Conservation (phyloP, 2,797 vertebrate genomes). For the Pampus argenteus region DNA sequence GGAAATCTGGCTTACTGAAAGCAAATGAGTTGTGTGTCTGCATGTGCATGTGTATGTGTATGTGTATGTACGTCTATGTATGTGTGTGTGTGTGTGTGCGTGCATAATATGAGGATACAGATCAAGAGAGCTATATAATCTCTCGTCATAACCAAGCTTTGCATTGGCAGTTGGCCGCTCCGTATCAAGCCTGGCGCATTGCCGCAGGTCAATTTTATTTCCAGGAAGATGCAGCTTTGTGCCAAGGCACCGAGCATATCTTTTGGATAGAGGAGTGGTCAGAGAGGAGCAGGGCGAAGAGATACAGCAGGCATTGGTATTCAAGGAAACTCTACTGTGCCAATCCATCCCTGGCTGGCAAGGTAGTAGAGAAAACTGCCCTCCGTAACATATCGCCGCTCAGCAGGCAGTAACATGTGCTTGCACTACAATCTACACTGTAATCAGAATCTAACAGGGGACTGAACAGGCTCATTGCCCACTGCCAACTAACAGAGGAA, state of each 20-base stretch:
- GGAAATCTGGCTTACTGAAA: constrained; percentile 75
- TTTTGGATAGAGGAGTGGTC: constrained; percentile 50
- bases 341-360: constrained; percentile 65
- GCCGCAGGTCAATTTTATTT: constrained; percentile 62
- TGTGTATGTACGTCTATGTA: not conserved
- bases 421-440: constrained; percentile 72
- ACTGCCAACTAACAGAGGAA: constrained; percentile 43
- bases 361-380: constrained; percentile 52
- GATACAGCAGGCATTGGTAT: constrained; percentile 60
- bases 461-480: constrained; percentile 49
- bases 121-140: constrained; percentile 59
- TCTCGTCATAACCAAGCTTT: constrained; percentile 37
- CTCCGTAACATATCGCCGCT: constrained; percentile 68
- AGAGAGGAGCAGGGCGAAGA: constrained; percentile 27
- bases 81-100: not conserved
- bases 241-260: constrained; percentile 50
- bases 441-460: constrained; percentile 73
- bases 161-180: constrained; percentile 43
- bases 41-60: not conserved
- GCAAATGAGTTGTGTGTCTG: constrained; percentile 46
- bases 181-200: constrained; percentile 40
- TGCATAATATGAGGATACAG: constrained; percentile 48
- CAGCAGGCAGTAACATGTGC: constrained; percentile 76
- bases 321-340: constrained; percentile 57
- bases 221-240: constrained; percentile 42